Conservation (phyloP, 2,888 invertebrate species). For the Pachliopta kotzebuea region DNA sequence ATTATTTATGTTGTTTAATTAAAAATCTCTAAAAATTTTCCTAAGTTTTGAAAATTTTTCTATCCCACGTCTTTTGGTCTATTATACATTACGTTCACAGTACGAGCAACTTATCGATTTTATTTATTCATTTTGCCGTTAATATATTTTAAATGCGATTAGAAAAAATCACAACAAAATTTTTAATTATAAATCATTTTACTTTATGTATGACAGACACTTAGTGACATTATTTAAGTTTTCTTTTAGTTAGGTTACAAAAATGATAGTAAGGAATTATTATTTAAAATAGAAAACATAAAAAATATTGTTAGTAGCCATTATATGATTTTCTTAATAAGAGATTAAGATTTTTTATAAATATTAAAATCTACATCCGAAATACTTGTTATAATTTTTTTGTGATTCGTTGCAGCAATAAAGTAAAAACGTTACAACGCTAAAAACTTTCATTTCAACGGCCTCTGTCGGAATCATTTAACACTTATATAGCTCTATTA, state of each 20-base stretch:
- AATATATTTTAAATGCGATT: background rate
- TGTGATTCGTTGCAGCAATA: too few species aligned
- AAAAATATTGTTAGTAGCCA: background rate
- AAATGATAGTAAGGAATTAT: background rate
- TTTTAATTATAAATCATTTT: background rate
- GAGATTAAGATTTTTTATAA: too few species aligned
- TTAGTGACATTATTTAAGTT: background rate
- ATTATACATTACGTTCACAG: constrained; percentile 9
- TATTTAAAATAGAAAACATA: background rate
- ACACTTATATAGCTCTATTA: too few species aligned
- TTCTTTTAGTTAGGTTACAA: background rate
- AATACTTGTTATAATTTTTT: too few species aligned
- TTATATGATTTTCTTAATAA: background rate
- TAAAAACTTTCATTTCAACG: too few species aligned
- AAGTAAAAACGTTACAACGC: too few species aligned
- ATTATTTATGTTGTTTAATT: constrained; percentile 26
- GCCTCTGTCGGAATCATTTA: too few species aligned
- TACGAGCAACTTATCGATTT: background rate
- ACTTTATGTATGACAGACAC: background rate
- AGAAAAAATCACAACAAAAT: background rate
- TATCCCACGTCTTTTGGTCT: background rate
- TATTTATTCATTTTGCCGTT: background rate
- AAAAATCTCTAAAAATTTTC: constrained; percentile 13
- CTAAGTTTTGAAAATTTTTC: constrained; percentile 17
- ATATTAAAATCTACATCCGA: too few species aligned